Base-by-base conservation (phyloP, 2,113 vertebrate genomes). In the Morone chrysops region DNA sequence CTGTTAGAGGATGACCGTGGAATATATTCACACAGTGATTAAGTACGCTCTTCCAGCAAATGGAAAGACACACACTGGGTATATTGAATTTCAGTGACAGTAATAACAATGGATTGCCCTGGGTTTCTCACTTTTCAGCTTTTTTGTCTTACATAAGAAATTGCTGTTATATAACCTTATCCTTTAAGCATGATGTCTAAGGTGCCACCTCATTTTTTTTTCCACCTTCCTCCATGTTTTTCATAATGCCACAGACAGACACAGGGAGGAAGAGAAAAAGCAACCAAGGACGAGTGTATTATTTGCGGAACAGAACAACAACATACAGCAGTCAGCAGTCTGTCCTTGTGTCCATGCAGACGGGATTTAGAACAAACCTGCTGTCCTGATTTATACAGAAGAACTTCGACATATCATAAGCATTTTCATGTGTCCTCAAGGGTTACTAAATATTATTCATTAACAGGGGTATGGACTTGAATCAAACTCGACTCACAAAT, bases 111-210 rank as follows among this genome's bases (percentile, higher is more conserved):
- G 50, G 22, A 48, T 51, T 54, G 38, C 38, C 62, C 20, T 20
- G 51, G 38, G 25, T 74, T 74, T 40, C 9, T 81, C 10, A 61
- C 45, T 36, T 63, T 60, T 61, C 54, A 63, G 4, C 9, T 75
- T 85, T 31, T 77, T 88, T 51, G 40, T 70, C 68, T 89, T 91
- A 80, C 20, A 59, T 90, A 90, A 77, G 43, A 62, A 82, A 82
- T 70, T 66, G 63, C 53, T 25, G 70, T 94, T 93, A 92, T 78
- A 54, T 91, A 94, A 94, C 66, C 14, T 5, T 5, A 40, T 71
- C 71, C 70, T 72, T 70, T 41, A 56, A 78, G 45, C 70, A 45
- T 51, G 51, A 74, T 61, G 31, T 80, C 75, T 63, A 22, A 50
- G 61, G 74, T 76, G 62, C 61, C 77, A 81, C 72, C 88, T 83